Percentiles rank a stretch among this genome's conserved stretches.
Conservation (phyloP, 35 echinoderm and acorn worm genomes). For the Apostichopus parvimensis region DNA sequence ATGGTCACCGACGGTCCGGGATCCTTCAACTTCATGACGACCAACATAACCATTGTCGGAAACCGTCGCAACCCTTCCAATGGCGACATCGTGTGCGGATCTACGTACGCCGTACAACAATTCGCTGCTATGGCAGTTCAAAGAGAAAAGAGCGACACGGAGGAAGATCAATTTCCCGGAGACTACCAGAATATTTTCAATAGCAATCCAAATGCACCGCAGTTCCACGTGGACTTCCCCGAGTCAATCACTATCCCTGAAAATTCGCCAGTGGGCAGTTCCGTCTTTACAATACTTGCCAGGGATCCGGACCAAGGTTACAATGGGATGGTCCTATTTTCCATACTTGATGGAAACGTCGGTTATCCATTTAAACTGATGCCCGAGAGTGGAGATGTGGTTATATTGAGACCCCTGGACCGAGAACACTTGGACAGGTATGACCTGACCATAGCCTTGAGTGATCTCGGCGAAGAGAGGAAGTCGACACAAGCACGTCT, state of each 20-base stretch:
- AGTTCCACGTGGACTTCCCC: conserved; percentile 78
- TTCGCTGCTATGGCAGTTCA: conserved; percentile 63
- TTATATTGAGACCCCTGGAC: conserved; percentile 72
- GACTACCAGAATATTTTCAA: conserved; percentile 77
- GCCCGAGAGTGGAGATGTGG: conserved; percentile 77
- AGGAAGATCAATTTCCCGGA: conserved; percentile 61
- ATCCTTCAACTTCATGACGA: conserved; percentile 72
- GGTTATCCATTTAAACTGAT: conserved; percentile 73
- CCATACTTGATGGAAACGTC: conserved; percentile 81
- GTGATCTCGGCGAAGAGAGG: conserved; percentile 68
- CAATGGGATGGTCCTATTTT: conserved; percentile 90
- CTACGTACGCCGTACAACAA: conserved; percentile 59
- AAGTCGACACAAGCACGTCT: conserved; percentile 64
- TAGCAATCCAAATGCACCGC: conserved; percentile 70
- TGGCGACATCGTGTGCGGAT: conserved; percentile 60
- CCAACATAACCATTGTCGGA: conserved; percentile 77
- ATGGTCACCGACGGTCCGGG: conserved; percentile 76
- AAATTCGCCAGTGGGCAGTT: conserved; percentile 75
- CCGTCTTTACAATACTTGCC: conserved; percentile 64
- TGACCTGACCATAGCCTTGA: conserved; percentile 74
- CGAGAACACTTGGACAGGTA: conserved; percentile 67
- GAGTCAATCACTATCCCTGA: conserved; percentile 58
- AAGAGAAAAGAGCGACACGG: conserved; percentile 57
- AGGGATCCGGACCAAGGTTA: conserved; percentile 86
- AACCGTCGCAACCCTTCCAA: conserved; percentile 62